Evolutionary conservation across 2,888 invertebrate genomes (phyloP).

Genomic region (Alitta virens): DNA sequence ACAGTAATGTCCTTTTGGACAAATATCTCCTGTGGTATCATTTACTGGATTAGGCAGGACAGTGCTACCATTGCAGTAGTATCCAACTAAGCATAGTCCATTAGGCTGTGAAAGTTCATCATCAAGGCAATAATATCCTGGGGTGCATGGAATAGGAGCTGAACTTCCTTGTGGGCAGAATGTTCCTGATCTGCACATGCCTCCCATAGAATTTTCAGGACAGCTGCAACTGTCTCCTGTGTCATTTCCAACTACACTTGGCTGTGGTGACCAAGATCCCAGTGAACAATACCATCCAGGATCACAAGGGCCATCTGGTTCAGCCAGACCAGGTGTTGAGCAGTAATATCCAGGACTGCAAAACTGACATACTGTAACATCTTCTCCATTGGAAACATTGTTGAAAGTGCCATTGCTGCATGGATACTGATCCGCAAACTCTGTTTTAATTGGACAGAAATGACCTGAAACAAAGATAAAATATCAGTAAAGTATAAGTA

Average conservation of each 20-base stretch:
- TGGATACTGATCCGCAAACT: slow-evolving; percentile 39
- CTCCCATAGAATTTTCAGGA: slow-evolving; percentile 42
- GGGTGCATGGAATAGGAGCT: slow-evolving; percentile 37
- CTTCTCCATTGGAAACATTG: slow-evolving; percentile 37
- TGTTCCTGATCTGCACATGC: slow-evolving; percentile 45
- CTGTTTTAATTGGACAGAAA: slow-evolving; percentile 46
- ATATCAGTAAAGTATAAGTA: neutral
- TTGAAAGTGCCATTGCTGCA: slow-evolving; percentile 48
- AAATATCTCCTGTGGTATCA: slow-evolving; percentile 50
- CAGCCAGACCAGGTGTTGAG: slow-evolving; percentile 38
- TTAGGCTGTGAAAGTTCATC: slow-evolving; percentile 38
- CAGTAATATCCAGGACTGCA: slow-evolving; percentile 51
- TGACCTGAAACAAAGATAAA: slow-evolving; percentile 29
- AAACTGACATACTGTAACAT: slow-evolving; percentile 36
- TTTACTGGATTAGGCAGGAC: slow-evolving; percentile 47
- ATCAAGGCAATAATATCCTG: slow-evolving; percentile 42
- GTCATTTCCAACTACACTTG: slow-evolving; percentile 40
- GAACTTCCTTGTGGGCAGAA: slow-evolving; percentile 49
- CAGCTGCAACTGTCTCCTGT: slow-evolving; percentile 38
- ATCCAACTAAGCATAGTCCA: slow-evolving; percentile 47
- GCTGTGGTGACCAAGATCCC: slow-evolving; percentile 43
- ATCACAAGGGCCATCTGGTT: slow-evolving; percentile 41
- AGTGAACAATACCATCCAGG: slow-evolving; percentile 47
- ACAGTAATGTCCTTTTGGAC: slow-evolving; percentile 53
- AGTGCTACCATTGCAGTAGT: slow-evolving; percentile 44